phyloP scores from a whole-genome alignment of 1,140 invertebrate genomes.

The Drosophila tropicalis region DNA sequence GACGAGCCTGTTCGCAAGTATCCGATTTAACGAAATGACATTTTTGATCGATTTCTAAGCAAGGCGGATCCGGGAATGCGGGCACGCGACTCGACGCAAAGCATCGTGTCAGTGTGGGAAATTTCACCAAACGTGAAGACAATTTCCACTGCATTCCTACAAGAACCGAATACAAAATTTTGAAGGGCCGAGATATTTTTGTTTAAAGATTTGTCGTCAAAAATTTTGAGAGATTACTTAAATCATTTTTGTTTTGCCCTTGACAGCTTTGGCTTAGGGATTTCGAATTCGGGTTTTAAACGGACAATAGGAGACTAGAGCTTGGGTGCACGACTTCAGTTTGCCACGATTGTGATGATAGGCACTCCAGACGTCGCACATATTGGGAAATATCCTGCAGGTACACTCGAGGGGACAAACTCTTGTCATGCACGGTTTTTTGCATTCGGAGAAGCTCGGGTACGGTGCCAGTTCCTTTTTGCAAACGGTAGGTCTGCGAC shows the following conservation, averaged over 20 bases:
- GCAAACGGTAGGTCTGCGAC: background rate
- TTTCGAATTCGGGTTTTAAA: background rate
- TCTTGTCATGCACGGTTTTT: background rate
- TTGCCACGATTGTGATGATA: background rate
- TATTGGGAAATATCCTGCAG: slow-evolving; percentile 9
- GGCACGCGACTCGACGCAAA: background rate
- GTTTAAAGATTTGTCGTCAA: background rate
- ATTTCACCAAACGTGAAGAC: background rate
- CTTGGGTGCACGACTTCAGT: slow-evolving; percentile 16
- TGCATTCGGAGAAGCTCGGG: slow-evolving; percentile 60
- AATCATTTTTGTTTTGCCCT: background rate
- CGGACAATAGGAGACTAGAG: slow-evolving; percentile 19
- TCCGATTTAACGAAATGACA: slow-evolving; percentile 13
- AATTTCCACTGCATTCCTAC: background rate
- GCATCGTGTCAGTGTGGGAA: background rate
- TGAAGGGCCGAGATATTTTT: background rate
- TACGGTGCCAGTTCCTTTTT: slow-evolving; percentile 24
- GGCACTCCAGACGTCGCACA: slow-evolving; percentile 37
- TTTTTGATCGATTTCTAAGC: background rate
- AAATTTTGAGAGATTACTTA: background rate
- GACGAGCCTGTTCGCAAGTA: slow-evolving; percentile 4
- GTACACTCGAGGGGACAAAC: slow-evolving; percentile 49
- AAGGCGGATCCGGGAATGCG: slow-evolving; percentile 23
- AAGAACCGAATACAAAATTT: background rate
- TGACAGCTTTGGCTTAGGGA: slow-evolving; percentile 15